phyloP scores from a whole-genome alignment of 2,113 vertebrate genomes.

The Lamprotornis superbus region DNA sequence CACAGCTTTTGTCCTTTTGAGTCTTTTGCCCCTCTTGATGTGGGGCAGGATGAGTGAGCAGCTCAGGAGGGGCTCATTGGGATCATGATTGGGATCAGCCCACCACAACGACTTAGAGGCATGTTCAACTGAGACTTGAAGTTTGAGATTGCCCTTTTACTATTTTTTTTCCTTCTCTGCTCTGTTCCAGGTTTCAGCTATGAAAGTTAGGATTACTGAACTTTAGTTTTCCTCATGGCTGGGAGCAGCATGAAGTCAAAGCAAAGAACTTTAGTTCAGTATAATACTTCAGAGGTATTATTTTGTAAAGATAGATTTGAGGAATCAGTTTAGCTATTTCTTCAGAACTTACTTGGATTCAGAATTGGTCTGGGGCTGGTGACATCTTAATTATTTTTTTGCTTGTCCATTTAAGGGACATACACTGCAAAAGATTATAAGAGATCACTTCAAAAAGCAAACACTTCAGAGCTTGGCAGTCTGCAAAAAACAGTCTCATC shows the following conservation, averaged over 20 bases:
- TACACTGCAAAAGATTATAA: background rate
- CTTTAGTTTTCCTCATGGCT: background rate
- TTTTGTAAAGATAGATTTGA: background rate
- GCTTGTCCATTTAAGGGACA: background rate
- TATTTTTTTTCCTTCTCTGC: background rate
- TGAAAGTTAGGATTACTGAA: background rate
- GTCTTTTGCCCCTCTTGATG: background rate
- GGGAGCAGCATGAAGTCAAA: background rate
- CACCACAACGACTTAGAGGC: fast-evolving
- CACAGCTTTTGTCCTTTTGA: background rate
- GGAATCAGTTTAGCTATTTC: background rate
- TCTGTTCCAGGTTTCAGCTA: background rate
- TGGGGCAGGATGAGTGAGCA: background rate
- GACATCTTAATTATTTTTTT: background rate
- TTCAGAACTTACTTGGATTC: background rate
- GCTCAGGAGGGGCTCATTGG: background rate
- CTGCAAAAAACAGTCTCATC: background rate
- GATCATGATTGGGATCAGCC: background rate
- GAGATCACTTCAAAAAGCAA: background rate
- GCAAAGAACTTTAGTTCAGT: background rate
- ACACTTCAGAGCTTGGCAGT: background rate
- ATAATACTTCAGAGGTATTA: background rate
- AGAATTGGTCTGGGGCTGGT: background rate
- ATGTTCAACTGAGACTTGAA: background rate
- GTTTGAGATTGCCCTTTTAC: background rate